phyloP scores from a whole-genome alignment of 2,797 vertebrate species.

The Schizothorax lantsangensis region DNA sequence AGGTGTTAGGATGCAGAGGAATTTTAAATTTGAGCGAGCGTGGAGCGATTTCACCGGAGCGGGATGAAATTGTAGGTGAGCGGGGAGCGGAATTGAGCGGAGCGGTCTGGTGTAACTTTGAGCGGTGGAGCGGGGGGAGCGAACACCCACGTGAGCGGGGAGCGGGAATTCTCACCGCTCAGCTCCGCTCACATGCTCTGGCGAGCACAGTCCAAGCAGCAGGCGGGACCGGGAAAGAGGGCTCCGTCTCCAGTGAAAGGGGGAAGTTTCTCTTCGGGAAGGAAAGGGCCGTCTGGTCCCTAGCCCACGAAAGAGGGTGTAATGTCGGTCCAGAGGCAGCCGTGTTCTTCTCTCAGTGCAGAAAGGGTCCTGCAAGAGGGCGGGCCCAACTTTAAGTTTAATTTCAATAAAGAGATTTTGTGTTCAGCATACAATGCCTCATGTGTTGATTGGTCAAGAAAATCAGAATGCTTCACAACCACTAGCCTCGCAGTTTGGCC shows the following conservation, averaged over 20 bases:
- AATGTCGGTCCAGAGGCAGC: background rate
- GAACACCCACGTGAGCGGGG: too few relatives aligned
- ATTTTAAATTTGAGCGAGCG: too few relatives aligned
- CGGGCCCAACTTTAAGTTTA: background rate
- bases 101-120: too few relatives aligned
- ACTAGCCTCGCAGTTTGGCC: background rate
- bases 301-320: background rate
- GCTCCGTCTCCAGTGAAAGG: background rate
- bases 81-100: too few relatives aligned
- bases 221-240: background rate
- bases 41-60: too few relatives aligned
- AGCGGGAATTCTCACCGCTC: too few relatives aligned
- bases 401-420: background rate
- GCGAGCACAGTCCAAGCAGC: background rate
- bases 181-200: too few relatives aligned
- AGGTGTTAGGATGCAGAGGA: too few relatives aligned
- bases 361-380: background rate
- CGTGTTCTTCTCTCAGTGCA: background rate
- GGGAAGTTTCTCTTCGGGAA: background rate
- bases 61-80: too few relatives aligned
- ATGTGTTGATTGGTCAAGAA: background rate
- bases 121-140: too few relatives aligned
- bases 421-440: background rate
- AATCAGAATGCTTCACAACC: background rate
- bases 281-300: background rate